Evolutionary conservation across 2,113 vertebrate species (phyloP), one percentile per base, ranked within the genome.

Genomic region (Nannospalax galili): DNA sequence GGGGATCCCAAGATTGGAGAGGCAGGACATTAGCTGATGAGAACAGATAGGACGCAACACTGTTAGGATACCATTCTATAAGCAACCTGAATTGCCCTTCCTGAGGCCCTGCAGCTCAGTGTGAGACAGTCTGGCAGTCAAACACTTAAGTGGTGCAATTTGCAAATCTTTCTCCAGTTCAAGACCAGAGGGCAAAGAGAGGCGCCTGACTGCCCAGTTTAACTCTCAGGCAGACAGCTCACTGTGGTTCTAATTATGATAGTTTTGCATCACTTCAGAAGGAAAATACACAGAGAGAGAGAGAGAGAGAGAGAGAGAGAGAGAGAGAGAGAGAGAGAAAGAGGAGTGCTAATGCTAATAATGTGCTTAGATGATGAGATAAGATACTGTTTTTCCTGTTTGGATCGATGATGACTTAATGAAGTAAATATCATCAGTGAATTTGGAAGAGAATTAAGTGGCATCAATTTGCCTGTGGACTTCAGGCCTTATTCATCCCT

Each of bases 161-260:
- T 98, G 93, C 92, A 97, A 94, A 93, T 98, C n/a, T 9, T 93
- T 97, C 96, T 97, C 88, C 64, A 70, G 56, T 91, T 92, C 60
- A 88, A 97, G 95, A 96, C 97, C 92, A 96, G 97, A 98, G 95
- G 97, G 96, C 90, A 97, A 96, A 97, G 96, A 95, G 75, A 91
- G 92, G 84, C n/a, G 5, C 79, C 98, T 80, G 91, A 89, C 96
- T 92, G 94, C 80, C 91, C 69, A 88, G 87, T 96, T 97, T 95
- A 96, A 95, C 85, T 92, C 91, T 93, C 87, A 7, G 52, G 96
- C 67, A 81, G 96, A 97, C 78, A 96, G 94, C 77, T 97, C 92
- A 92, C 94, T 96, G 87, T 73, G 37, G 94, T 91, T 96, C 93
- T 97, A 97, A 98, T 98, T 96, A 90, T 70, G 94, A 96, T 12